A percentile compares a stretch with the other conserved stretches of the same genome.
These are phyloP conservation scores for Nephila pilipes DNA, from an alignment of 1,140 invertebrate species.

Conservation along the genomic window DNA sequence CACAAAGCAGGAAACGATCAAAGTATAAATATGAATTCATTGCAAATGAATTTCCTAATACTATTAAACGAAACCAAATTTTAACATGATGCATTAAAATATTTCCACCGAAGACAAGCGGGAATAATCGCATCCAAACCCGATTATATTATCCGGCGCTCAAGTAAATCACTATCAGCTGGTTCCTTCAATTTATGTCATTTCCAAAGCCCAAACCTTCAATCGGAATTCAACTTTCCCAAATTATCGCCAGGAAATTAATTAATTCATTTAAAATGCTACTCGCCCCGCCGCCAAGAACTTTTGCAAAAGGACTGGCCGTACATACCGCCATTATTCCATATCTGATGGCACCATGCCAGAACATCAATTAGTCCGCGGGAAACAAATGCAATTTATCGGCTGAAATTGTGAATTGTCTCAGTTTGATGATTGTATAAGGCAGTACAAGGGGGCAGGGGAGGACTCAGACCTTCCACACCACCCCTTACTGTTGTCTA, in stretches of 20 bases:
- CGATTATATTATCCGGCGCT: neutral
- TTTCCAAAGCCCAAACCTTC: neutral
- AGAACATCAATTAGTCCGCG: neutral
- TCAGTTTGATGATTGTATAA: neutral
- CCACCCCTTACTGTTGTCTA: neutral
- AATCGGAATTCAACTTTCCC: constrained; percentile 4
- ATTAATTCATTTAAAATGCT: constrained; percentile 17
- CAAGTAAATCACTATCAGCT: neutral
- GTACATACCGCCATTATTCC: neutral
- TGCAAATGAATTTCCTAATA: too few relatives aligned
- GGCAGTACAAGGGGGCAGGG: too few relatives aligned
- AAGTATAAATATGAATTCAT: too few relatives aligned
- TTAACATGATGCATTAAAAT: neutral
- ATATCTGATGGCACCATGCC: neutral
- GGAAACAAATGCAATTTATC: constrained; percentile 24
- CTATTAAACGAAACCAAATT: neutral
- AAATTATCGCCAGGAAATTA: constrained; percentile 1
- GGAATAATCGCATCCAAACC: neutral
- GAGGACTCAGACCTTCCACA: neutral
- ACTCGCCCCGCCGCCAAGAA: neutral
- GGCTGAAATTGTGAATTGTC: neutral
- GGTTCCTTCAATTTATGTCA: neutral
- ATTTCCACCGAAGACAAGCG: neutral
- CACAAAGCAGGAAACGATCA: too few relatives aligned
- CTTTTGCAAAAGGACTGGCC: too few relatives aligned